Base-by-base conservation (phyloP, 2,113 vertebrate genomes). In the Entosphenus tridentatus region DNA sequence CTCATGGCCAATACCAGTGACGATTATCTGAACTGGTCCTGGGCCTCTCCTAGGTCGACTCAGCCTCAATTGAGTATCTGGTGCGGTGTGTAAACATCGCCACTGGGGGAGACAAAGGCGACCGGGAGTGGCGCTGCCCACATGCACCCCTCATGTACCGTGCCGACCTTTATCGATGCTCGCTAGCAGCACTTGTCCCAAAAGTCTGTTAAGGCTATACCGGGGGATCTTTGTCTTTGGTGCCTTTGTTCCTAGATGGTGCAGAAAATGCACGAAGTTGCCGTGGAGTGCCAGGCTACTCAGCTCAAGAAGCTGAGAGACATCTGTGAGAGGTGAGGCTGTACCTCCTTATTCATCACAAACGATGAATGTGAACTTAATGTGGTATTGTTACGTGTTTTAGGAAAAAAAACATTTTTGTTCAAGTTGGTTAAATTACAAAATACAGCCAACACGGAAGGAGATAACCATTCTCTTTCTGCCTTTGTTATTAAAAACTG, bases 241-340 rank as follows among this genome's bases (percentile, higher is more conserved):
- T 21, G n/a, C 12, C 57, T 57, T 11, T 67, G 67, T 73, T 62
- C 21, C 1, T 72, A 91, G 88, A 77, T 76, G 11, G 79, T 81
- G 74, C 75, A 79, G 71, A 84, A 82, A 72, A 77, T 89, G 57
- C 80, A 78, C 71, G 85, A 86, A 9, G 75, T 80, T 1, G 76
- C 83, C 2, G 62, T 73, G 6, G 84, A 86, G 1, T 80, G 81
- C 12, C 84, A 87, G 68, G 57, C 72, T 1, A 8, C 74, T 56
- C 86, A 89, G 74, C 54, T 83, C 59, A 91, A 87, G 76, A 84
- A 81, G 71, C 77, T 88, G 70, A 83, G 79, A 76, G 87, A 89
- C 3, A 74, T 67, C 1, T 85, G 81, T 7, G 86, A 86, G 10
- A 86, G 79, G 88, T 91, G 72, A 77, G 79, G 59, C 14, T 17